phyloP scores from a whole-genome alignment of 2,113 vertebrate genomes.

The Nasalis larvatus region DNA sequence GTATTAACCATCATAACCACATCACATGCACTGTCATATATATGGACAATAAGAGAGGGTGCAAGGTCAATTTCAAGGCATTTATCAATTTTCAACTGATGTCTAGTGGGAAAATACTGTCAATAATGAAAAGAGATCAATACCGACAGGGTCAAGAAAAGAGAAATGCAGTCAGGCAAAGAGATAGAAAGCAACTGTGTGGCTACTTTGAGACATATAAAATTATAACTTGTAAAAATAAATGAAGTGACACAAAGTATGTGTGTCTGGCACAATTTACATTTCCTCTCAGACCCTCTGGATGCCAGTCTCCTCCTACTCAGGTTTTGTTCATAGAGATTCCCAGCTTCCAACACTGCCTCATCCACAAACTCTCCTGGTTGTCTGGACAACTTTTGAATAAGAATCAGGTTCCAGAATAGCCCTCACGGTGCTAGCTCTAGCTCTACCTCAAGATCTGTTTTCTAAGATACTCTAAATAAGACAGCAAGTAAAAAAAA shows the following conservation, averaged over 20 bases:
- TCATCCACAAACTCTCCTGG: neutral
- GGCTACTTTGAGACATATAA: neutral
- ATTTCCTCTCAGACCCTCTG: neutral
- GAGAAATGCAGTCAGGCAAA: neutral
- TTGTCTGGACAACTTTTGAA: neutral
- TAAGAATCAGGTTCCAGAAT: neutral
- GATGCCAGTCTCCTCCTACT: neutral
- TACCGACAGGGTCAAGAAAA: neutral
- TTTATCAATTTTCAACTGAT: slow-evolving; percentile 10
- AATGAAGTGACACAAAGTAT: neutral
- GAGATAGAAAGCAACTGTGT: neutral
- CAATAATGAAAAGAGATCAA: slow-evolving; percentile 10
- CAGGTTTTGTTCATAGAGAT: neutral
- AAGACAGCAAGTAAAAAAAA: neutral
- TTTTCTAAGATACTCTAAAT: neutral
- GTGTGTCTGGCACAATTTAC: neutral
- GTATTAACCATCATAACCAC: too few relatives aligned
- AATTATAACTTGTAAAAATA: neutral
- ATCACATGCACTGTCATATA: neutral
- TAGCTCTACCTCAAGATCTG: neutral
- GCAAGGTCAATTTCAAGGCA: neutral
- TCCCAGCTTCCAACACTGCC: fast-evolving
- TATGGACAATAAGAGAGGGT: neutral
- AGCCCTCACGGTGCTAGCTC: neutral
- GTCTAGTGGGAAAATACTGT: neutral